Conservation (phyloP, 2,797 vertebrate species). For the Acestrorhynchus altus region DNA sequence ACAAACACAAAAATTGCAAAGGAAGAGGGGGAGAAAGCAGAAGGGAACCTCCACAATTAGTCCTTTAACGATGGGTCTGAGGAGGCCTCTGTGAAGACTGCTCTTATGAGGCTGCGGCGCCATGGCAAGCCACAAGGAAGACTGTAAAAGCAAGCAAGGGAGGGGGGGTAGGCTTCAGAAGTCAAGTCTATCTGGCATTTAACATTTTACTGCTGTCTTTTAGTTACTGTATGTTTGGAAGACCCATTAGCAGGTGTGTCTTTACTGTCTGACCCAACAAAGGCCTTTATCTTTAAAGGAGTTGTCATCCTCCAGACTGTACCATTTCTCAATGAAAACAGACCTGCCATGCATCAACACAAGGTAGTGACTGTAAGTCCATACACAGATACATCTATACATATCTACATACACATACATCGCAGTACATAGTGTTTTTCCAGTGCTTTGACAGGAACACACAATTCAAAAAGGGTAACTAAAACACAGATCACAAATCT, state of each 20-base stretch:
- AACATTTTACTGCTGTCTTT: conserved; percentile 82
- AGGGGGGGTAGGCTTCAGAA: conserved; percentile 73
- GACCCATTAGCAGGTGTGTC: conserved; percentile 87
- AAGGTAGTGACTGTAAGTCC: conserved; percentile 27
- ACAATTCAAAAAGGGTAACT: background rate
- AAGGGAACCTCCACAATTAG: conserved; percentile 98
- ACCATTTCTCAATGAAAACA: conserved; percentile 41
- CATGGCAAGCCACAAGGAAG: conserved; percentile 87
- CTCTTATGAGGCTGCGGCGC: conserved; percentile 84
- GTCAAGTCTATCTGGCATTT: conserved; percentile 81
- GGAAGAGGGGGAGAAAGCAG: conserved; percentile 55
- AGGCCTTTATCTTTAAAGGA: conserved; percentile 73
- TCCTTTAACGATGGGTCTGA: conserved; percentile 90
- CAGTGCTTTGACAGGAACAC: background rate
- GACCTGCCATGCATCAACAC: conserved; percentile 18
- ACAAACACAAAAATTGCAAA: conserved; percentile 77
- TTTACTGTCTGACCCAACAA: conserved; percentile 78
- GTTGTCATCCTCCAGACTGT: conserved; percentile 32
- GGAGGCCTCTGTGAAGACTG: conserved; percentile 86
- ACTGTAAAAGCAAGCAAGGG: conserved; percentile 75
- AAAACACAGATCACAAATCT: no score
- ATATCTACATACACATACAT: background rate
- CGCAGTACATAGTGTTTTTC: background rate
- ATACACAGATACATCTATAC: background rate
- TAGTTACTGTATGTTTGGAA: conserved; percentile 79